These are phyloP conservation scores for Drosophila melanica DNA, from an alignment of 1,140 invertebrate species.

Conservation along the genomic window DNA sequence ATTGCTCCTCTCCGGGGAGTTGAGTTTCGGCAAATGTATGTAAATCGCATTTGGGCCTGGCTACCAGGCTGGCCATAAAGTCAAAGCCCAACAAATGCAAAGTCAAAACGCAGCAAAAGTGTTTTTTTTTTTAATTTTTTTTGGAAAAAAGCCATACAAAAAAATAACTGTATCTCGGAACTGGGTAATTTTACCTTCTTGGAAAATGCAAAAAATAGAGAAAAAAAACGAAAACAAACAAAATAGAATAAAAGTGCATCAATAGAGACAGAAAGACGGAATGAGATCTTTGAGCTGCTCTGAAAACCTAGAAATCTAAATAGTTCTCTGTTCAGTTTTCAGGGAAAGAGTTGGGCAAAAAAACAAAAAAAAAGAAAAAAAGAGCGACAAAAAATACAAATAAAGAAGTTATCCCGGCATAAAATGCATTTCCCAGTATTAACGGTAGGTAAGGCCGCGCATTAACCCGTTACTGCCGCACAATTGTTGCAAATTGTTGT, in stretches of 20 bases:
- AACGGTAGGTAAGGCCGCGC: conserved; percentile 28
- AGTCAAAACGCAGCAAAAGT: conserved; percentile 70
- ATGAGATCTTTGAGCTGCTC: conserved; percentile 46
- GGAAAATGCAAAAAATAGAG: conserved; percentile 44
- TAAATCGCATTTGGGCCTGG: conserved; percentile 28
- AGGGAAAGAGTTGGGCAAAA: conserved; percentile 53
- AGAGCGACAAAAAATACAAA: conserved; percentile 4
- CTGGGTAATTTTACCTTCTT: conserved; percentile 24
- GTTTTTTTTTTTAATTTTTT: conserved; percentile 1
- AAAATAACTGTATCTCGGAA: conserved; percentile 44
- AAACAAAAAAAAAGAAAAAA: conserved; percentile 16
- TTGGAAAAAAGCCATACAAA: neutral
- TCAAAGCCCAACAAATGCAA: conserved; percentile 75
- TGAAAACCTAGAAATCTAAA: conserved; percentile 80
- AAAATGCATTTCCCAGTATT: conserved; percentile 71
- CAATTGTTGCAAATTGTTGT: conserved; percentile 74
- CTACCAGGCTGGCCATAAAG: conserved; percentile 57
- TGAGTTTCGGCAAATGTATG: neutral
- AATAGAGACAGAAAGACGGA: neutral
- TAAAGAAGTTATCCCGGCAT: conserved; percentile 41
- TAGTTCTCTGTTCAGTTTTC: conserved; percentile 57
- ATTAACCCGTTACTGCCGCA: conserved; percentile 66
- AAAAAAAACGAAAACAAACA: neutral
- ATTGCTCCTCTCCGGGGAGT: neutral
- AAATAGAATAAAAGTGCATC: conserved; percentile 6